Evolutionary conservation across 2,797 vertebrate species (phyloP).

Genomic region (Lacerta bilineata): DNA sequence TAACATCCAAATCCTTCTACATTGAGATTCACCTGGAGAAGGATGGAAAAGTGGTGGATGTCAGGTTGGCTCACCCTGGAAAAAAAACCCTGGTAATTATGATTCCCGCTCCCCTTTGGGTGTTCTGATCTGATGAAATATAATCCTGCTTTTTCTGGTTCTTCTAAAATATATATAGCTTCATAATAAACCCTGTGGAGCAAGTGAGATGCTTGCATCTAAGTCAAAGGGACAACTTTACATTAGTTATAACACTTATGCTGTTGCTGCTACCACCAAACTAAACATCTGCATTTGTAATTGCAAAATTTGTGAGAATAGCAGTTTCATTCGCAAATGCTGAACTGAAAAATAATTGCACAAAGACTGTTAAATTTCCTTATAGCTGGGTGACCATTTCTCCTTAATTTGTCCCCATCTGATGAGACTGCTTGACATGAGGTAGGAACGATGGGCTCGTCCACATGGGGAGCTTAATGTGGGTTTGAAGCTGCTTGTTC

Average conservation of each 20-base stretch:
- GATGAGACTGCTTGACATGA: neutral
- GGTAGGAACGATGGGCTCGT: no score
- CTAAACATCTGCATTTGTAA: neutral
- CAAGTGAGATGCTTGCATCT: neutral
- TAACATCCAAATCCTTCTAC: slow-evolving; percentile 89
- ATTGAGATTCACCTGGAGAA: slow-evolving; percentile 86
- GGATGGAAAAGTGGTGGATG: slow-evolving; percentile 80
- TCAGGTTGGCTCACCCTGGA: slow-evolving; percentile 86
- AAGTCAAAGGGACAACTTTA: neutral
- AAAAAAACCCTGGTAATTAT: slow-evolving; percentile 82
- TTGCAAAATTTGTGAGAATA: no score
- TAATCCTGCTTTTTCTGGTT: neutral
- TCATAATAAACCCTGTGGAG: neutral
- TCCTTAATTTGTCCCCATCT: neutral
- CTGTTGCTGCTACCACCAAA: neutral
- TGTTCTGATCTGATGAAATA: slow-evolving; percentile 6
- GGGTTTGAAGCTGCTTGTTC: no score
- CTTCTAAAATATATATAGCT: neutral
- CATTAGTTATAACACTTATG: neutral
- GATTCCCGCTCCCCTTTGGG: neutral
- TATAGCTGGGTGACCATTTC: neutral
- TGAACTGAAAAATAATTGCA: no score
- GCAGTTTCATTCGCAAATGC: no score
- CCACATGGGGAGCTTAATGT: no score
- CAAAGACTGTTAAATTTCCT: neutral